phyloP scores from a whole-genome alignment of 2,888 invertebrate genomes.

The Polymixis lichenea region DNA sequence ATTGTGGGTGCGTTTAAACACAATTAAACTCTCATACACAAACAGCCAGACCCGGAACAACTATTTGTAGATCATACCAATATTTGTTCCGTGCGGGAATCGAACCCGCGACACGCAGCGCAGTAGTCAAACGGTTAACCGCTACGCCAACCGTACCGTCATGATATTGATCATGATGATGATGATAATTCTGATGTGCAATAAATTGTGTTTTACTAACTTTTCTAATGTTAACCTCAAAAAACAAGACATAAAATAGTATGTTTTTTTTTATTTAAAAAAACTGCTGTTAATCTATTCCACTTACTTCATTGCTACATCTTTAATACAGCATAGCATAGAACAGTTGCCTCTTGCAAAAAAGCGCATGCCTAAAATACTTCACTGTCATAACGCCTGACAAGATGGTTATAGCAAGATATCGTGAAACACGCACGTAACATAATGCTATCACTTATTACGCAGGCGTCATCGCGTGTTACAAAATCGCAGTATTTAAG shows the following conservation, averaged over 20 bases:
- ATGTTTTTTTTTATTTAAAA: conserved; percentile 7
- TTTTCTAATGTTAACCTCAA: conserved; percentile 32
- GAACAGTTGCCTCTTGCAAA: conserved; percentile 47
- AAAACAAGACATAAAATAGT: conserved; percentile 14
- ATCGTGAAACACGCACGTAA: conserved; percentile 29
- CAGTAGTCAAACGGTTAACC: too few species aligned
- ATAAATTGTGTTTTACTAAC: conserved; percentile 1
- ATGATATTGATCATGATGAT: too few species aligned
- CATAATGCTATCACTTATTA: conserved; percentile 44
- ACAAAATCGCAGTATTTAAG: conserved; percentile 11
- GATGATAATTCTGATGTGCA: background rate
- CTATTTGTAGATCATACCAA: too few species aligned
- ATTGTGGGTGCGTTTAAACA: too few species aligned
- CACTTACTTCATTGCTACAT: conserved; percentile 43
- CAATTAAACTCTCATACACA: too few species aligned
- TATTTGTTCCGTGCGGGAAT: too few species aligned
- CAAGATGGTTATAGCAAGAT: conserved; percentile 38
- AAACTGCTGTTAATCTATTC: conserved; percentile 32
- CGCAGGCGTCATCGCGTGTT: conserved; percentile 45
- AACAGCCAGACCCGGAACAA: too few species aligned
- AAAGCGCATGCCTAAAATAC: conserved; percentile 32
- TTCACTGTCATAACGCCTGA: conserved; percentile 56
- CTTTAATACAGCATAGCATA: conserved; percentile 59
- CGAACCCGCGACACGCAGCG: too few species aligned
- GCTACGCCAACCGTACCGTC: too few species aligned